Conservation (phyloP, 2,797 vertebrate species). For the Tarsius wallacei region DNA sequence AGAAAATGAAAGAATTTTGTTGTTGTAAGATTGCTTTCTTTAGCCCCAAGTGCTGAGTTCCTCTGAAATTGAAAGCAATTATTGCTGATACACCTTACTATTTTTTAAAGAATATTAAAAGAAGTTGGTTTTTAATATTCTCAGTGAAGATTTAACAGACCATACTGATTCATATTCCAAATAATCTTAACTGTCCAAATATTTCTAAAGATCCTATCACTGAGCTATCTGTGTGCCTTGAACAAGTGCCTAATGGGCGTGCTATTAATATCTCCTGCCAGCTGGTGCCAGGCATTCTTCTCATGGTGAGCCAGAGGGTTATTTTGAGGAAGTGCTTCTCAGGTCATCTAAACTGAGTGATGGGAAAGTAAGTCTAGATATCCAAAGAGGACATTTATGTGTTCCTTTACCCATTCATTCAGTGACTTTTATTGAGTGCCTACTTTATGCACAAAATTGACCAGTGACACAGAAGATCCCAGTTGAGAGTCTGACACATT, state of each 20-base stretch:
- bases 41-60: constrained; percentile 50
- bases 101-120: constrained; percentile 63
- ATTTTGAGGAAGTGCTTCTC: constrained; percentile 88
- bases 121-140: constrained; percentile 67
- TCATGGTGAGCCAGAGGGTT: constrained; percentile 84
- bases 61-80: constrained; percentile 48
- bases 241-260: constrained; percentile 86
- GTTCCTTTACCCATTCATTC: constrained; percentile 64
- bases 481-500: constrained; percentile 8
- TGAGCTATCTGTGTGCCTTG: constrained; percentile 84
- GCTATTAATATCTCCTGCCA: constrained; percentile 85
- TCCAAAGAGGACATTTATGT: constrained; percentile 57
- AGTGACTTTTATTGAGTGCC: constrained; percentile 63
- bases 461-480: background rate
- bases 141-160: constrained; percentile 70
- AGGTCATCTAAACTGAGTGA: constrained; percentile 84
- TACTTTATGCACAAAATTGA: constrained; percentile 66
- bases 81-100: constrained; percentile 25
- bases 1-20: constrained; percentile 1
- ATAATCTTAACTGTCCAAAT: constrained; percentile 84
- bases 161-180: constrained; percentile 79
- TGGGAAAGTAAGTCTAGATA: constrained; percentile 63
- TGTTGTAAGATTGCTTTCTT: constrained; percentile 41
- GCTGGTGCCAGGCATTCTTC: constrained; percentile 87
- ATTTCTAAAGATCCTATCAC: constrained; percentile 86